Evolutionary conservation across 2,797 vertebrate species (phyloP), one percentile per base, ranked within the genome.

Genomic region (Sardinella longiceps): DNA sequence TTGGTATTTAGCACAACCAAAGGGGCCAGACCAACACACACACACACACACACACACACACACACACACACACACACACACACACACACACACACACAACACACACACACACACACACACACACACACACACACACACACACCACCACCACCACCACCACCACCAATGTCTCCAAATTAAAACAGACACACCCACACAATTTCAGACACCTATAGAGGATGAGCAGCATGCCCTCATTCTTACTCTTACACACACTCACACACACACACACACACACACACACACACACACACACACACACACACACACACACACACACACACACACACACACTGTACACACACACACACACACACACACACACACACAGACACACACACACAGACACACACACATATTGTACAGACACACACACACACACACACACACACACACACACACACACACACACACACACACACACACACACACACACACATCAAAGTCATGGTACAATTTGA

Each of bases 1-100:
- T 25, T 80, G 83, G 85, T 83, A 88, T 90, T 85, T 90, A 85
- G 83, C 10, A 10, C 23, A 63, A 50, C 48, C 48, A 50, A 50
- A 50, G 48, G 48, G 48, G 48, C 48, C 48, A 50, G 48, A 50
- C 2, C 7, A 43, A 23, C 51, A 5, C 18, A 20, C 18, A 2
- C 18, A 20, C 51, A 20, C 18, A 20, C 15, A 53, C 51, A 53
- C 51, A 20, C 18, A 20, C 50, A 18, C 50, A 50, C 50, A 51
- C 50, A 51, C 50, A 53, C 50, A 20, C 14, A 53, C 14, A 53
- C 50, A 53, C 14, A 53, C 50, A 53, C 3, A 53, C 51, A 53
- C 18, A 53, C 18, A 53, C 15, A 53, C 50, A 53, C 48, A 50
- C 50, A 53, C 14, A 53, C 14, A 18, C 14, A 18, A 3, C 14